Evolutionary conservation across 2,113 vertebrate species (phyloP), one percentile per base, ranked within the genome.

Genomic region (Solea senegalensis): DNA sequence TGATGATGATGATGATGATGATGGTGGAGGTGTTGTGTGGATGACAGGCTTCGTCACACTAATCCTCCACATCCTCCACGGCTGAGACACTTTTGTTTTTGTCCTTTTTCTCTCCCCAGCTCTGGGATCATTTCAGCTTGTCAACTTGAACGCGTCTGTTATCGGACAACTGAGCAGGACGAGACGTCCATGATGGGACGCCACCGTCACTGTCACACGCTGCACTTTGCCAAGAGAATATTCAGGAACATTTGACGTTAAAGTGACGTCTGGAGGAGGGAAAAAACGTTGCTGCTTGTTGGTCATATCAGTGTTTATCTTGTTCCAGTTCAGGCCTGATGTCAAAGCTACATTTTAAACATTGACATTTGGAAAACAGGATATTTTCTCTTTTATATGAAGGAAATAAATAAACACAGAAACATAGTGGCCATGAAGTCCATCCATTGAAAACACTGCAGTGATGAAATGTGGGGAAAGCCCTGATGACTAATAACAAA

Each of bases 41-140:
- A 74, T 65, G 71, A 77, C 81, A 83, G 82, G 48, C 71, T 56
- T 86, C 80, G 78, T 91, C 87, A 88, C 64, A 70, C 56, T 91
- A 85, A 92, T 85, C 78, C 79, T 72, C 9, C 16, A 80, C 82
- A 87, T 86, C 78, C 78, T 64, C 65, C 80, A 81, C 72, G 68
- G 70, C 59, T 51, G 52, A 79, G 62, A 53, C 77, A 69, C 16
- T 27, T 48, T 53, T 46, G n/a, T 3, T 7, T 44, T 12, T 16
- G 4, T 9, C 43, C n/a, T 34, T n/a, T 15, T n/a, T 6, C 9
- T 27, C 4, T 27, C 4, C 9, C 39, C 69, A 67, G 73, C 69
- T 78, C 86, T 73, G 78, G 62, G 69, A 81, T 81, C 73, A 74
- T 64, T 85, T 80, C 69, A 83, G 69, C 69, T 21, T 86, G 84